Percentiles rank a stretch among this genome's conserved stretches.
Evolutionary conservation across 2,888 invertebrate genomes (phyloP).

Genomic region (Parascotia fuliginaria): DNA sequence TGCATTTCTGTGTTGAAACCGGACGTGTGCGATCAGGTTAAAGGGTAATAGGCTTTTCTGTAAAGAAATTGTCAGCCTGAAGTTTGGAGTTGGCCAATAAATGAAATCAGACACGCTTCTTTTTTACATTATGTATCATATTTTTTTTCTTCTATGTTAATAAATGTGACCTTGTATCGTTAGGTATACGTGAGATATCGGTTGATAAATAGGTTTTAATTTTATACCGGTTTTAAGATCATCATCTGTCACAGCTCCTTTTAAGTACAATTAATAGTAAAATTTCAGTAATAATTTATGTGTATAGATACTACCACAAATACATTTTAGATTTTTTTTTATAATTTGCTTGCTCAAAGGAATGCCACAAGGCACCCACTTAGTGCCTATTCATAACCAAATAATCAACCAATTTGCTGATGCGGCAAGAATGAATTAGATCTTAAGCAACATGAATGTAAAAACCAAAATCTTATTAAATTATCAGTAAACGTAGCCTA

Average conservation of each 20-base stretch:
- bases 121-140: too few relatives aligned
- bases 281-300: too few relatives aligned
- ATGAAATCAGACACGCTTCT: too few relatives aligned
- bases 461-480: slow-evolving; percentile 22
- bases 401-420: neutral
- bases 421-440: slow-evolving; percentile 2
- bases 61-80: too few relatives aligned
- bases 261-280: too few relatives aligned
- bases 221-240: slow-evolving; percentile 7
- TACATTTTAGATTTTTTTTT: neutral
- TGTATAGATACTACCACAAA: too few relatives aligned
- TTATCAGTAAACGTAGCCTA: slow-evolving; percentile 26
- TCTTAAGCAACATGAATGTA: slow-evolving; percentile 5
- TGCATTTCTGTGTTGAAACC: too few relatives aligned
- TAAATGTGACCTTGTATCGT: slow-evolving; percentile 22
- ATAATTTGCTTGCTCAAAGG: neutral
- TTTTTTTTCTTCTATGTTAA: slow-evolving; percentile 3
- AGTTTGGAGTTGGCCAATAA: too few relatives aligned
- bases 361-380: neutral
- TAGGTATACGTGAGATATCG: slow-evolving; percentile 3
- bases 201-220: slow-evolving; percentile 26
- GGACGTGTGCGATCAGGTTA: too few relatives aligned
- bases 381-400: neutral
- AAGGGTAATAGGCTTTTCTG: too few relatives aligned
- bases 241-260: neutral